A percentile compares a stretch with the other conserved stretches of the same genome.
Conservation (phyloP, 1,140 invertebrate genomes). For the Pogonus chalceus region DNA sequence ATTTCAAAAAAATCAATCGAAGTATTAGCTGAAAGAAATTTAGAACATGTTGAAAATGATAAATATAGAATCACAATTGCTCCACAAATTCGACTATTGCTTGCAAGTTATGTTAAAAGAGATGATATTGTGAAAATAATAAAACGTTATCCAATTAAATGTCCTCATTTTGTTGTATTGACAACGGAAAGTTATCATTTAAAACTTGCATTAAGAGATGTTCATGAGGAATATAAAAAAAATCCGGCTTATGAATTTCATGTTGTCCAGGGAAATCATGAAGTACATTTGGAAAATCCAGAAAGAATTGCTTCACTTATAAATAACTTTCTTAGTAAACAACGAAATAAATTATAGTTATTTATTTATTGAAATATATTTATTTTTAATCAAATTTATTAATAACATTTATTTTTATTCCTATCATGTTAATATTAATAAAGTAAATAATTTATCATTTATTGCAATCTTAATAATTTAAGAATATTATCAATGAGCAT, state of each 20-base stretch:
- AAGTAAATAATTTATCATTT: too few relatives aligned
- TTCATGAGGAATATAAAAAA: slow-evolving; percentile 7
- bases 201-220: neutral
- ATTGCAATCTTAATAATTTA: too few relatives aligned
- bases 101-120: too few relatives aligned
- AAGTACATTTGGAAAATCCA: slow-evolving; percentile 48
- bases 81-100: too few relatives aligned
- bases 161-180: slow-evolving; percentile 20
- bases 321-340: slow-evolving; percentile 26
- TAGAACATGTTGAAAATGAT: slow-evolving; percentile 26
- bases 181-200: neutral
- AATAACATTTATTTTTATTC: neutral
- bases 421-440: too few relatives aligned
- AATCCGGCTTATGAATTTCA: slow-evolving; percentile 18
- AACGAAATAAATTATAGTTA: slow-evolving; percentile 16
- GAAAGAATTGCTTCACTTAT: slow-evolving; percentile 36
- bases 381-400: neutral
- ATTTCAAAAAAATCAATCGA: slow-evolving; percentile 36
- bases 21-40: slow-evolving; percentile 35
- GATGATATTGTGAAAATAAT: slow-evolving; percentile 17
- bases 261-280: slow-evolving; percentile 46
- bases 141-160: slow-evolving; percentile 10
- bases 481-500: too few relatives aligned
- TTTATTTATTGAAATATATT: neutral
- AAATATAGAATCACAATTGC: slow-evolving; percentile 21